These are phyloP conservation scores for Agelaius tricolor DNA, from an alignment of 2,113 vertebrate species.

Conservation along the genomic window DNA sequence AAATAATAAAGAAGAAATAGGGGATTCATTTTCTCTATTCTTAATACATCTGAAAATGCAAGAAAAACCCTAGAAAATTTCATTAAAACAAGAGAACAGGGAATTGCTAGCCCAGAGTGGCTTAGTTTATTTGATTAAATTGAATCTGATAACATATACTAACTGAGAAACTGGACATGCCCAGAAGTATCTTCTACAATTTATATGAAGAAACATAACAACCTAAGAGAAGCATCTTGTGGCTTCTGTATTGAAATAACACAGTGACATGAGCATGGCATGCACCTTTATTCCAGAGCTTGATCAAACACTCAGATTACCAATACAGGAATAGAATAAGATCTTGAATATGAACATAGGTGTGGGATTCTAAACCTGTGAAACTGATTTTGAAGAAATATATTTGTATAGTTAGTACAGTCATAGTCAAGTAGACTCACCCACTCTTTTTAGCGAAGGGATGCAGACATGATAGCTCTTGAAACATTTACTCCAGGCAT, in stretches of 20 bases:
- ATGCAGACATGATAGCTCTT: accelerated
- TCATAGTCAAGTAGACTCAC: neutral
- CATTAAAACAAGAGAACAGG: neutral
- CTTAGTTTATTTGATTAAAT: neutral
- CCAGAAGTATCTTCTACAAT: neutral
- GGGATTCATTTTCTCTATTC: neutral
- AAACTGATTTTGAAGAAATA: neutral
- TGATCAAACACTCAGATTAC: neutral
- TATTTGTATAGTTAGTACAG: neutral
- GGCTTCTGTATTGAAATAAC: neutral
- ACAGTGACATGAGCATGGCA: neutral
- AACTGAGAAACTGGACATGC: neutral
- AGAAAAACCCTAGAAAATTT: neutral
- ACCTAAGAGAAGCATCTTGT: neutral
- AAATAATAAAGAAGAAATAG: neutral
- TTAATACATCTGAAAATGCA: neutral
- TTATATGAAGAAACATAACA: neutral
- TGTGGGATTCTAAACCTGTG: neutral
- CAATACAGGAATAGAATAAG: neutral
- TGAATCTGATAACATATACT: neutral
- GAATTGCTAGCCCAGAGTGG: neutral
- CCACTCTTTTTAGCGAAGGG: neutral
- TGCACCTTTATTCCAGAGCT: neutral
- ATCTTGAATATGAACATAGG: neutral
- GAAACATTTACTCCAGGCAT: neutral